Evolutionary conservation across 30 jellyfish, hydroid and myxozoan genomes (phyloP), one percentile per base, ranked within the genome.

Genomic region (Aurelia sp.): DNA sequence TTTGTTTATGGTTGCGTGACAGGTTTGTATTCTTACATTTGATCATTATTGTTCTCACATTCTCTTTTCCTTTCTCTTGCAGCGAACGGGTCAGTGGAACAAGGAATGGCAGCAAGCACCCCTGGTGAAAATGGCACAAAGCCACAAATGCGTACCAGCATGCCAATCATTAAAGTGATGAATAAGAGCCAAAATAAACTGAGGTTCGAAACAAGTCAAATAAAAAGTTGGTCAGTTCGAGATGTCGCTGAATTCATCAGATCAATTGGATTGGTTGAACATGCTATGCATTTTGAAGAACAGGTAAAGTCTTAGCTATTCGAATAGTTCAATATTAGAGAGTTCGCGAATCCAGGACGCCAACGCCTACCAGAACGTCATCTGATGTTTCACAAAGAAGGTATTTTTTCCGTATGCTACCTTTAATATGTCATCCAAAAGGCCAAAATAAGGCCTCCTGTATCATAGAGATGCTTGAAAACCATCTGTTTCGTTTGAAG

Each of bases 201-300:
- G 22, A 74, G 62, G 58, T 59, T 48, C 21, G 85, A 74, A 60
- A 47, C 89, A 18, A 92, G 98, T 70, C 88, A 74, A 60, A 97
- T 90, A 7, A 70, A 82, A 21, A 67, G 88, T 23, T 94, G 99
- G 99, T 18, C 96, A 3, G 91, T 78, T 11, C 74, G 91, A 13
- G 99, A 94, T 37, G 99, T 94, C 48, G 89, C 88, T 18, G 87
- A 94, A 52, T 94, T 89, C 62, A 73, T 94, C 18, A 58, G 85
- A 52, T 60, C 88, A 64, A 87, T 94, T 41, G 97, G 99, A 3
- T 73, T 74, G 15, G 95, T 76, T 44, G 97, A 94, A 7, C 92
- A 86, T 58, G 97, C 96, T 4, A 30, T 78, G 70, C 72, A 85
- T 70, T 94, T 94, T 76, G 91, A 89, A 73, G 99, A 94, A 21